phyloP scores from a whole-genome alignment of 2,888 invertebrate species.

The Lasioglossum malachurum region DNA sequence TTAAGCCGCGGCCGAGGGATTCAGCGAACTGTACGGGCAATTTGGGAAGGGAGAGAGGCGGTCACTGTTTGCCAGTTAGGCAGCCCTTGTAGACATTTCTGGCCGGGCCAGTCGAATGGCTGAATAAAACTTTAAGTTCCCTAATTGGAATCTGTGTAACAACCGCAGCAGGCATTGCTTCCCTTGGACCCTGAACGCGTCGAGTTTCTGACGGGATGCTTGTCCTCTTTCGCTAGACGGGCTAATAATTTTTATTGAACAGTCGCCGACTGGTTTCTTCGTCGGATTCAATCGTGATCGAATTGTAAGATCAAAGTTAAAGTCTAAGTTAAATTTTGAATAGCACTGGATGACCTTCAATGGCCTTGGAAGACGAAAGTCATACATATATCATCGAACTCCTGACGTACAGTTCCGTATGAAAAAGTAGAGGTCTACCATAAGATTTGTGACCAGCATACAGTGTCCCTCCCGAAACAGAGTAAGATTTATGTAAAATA shows the following conservation, averaged over 20 bases:
- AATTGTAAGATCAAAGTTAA: too few relatives aligned
- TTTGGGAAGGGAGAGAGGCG: not conserved
- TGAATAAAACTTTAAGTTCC: not conserved
- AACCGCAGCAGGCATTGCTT: not conserved
- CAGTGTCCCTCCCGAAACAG: too few relatives aligned
- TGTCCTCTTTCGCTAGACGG: not conserved
- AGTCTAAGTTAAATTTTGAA: too few relatives aligned
- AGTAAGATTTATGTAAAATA: not conserved
- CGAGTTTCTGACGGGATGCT: not conserved
- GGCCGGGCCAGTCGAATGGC: not conserved
- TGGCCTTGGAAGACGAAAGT: too few relatives aligned
- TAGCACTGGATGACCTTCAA: too few relatives aligned
- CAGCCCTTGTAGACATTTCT: not conserved
- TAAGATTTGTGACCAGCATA: too few relatives aligned
- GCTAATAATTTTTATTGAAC: not conserved
- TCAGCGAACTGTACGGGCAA: not conserved
- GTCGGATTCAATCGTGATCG: not conserved
- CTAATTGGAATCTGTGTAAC: not conserved
- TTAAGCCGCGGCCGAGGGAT: slow-evolving; percentile 6
- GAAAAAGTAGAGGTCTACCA: too few relatives aligned
- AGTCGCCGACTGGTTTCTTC: not conserved
- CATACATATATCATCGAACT: too few relatives aligned
- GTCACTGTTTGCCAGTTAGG: not conserved
- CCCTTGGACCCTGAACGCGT: not conserved
- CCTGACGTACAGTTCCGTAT: too few relatives aligned